Evolutionary conservation across 2,113 vertebrate genomes (phyloP), one percentile per base, ranked within the genome.

Genomic region (sheep (Ovis aries)): DNA sequence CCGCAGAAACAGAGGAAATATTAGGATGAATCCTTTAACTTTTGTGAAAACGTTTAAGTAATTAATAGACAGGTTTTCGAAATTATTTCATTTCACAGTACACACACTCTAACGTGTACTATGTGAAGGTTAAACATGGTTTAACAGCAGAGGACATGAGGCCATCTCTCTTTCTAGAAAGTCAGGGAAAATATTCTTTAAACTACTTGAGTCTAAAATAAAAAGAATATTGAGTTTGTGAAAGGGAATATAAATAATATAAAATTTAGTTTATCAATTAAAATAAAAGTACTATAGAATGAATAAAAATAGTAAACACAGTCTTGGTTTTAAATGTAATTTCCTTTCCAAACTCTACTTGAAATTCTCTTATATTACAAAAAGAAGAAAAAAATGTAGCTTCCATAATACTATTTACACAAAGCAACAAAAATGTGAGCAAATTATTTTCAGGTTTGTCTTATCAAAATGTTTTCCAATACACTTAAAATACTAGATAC

Each of bases 1-100:
- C 64, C 27, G 59, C 57, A 96, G 97, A 95, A 84, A 91, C 64
- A 97, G 21, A 98, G 52, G 84, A 98, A 98, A 98, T 97, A 98
- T 74, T 43, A 98, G 5, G 78, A 80, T 59, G 95, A 82, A 81
- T 97, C 96, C 96, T 81, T 84, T 93, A 97, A 98, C 86, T 98
- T 95, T 67, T 81, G 95, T 89, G 97, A 95, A 97, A 97, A 27
- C 55, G 45, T 97, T 95, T 92, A 95, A 98, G 97, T 98, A 98
- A 97, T 96, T 97, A 97, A 98, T 52, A 95, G 85, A 45, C 6
- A 19, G 83, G 55, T 36, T 77, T 96, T 96, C 5, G 17, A 13
- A 95, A 86, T 23, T 86, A 23, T 60, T 90, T 13, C 12, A 16
- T 57, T 52, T 86, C 95, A 40, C 1, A 59, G 78, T 6, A 17